Base-by-base conservation (phyloP, 2,888 invertebrate species). In the Drosophila hamatofila region DNA sequence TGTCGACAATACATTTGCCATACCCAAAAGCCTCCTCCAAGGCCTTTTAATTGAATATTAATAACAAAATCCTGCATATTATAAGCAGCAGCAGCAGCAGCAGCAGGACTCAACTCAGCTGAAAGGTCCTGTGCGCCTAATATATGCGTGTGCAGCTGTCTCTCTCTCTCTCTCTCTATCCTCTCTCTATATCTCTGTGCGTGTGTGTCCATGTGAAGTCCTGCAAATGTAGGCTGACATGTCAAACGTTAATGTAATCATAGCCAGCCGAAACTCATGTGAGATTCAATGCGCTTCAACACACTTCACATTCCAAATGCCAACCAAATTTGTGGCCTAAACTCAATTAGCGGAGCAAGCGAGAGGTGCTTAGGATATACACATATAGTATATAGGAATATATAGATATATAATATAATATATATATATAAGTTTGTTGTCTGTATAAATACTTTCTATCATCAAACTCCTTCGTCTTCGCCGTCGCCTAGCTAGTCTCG, bases 31-130 rank as follows among this genome's bases (percentile, higher is more conserved):
- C 11, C 39, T 3, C n/a, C n/a, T 1, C 14, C 44, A 48, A 5
- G 61, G 65, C 60, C 72, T 75, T 83, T 81, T 85, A 89, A 86
- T 86, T 86, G 89, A 86, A 86, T 86, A 89, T 86, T 86, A 86
- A 86, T 86, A 81, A 84, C 80, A 80, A 87, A 86, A 89, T 89
- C 85, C 85, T 75, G 83, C 88, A 84, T 88, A 84, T 82, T 80
- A 84, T 63, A 63, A 70, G 52, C 64, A 56, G 49, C 61, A 57
- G 70, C 42, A 42, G 42, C 18, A 11, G 37, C 37, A 16, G 37
- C 37, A 64, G 52, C 59, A 57, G 70, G 63, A 18, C 39, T 30
- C 49, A 30, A 18, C 49, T 30, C 30, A 18, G 30, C 30, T 30
- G n/a, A 48, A 49, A 30, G 49, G 30, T 30, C 49, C 49, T 77